Conservation (phyloP, 2,888 invertebrate genomes). For the Torymus tubicola region DNA sequence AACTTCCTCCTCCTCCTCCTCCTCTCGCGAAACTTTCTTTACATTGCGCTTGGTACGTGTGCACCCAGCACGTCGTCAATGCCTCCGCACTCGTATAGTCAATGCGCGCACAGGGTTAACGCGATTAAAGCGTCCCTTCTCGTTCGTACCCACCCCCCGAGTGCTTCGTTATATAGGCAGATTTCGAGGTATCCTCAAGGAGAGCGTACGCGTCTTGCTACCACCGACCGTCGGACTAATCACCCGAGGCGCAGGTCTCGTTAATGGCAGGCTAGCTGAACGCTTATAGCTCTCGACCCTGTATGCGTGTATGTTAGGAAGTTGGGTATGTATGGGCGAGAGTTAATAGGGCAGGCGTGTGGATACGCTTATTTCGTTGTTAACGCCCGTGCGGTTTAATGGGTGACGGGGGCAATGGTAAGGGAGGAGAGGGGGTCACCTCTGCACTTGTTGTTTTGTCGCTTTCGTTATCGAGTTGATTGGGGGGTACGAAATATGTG, state of each 20-base stretch:
- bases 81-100: too few species aligned
- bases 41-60: too few species aligned
- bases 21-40: too few species aligned
- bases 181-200: not conserved
- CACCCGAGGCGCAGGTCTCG: constrained; percentile 16
- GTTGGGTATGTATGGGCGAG: too few species aligned
- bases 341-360: not conserved
- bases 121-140: constrained; percentile 9
- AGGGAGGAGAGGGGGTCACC: not conserved
- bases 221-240: constrained; percentile 25
- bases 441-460: too few species aligned
- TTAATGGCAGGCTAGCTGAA: constrained; percentile 9
- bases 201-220: constrained; percentile 8
- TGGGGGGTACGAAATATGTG: too few species aligned
- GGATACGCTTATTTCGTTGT: not conserved
- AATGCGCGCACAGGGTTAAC: constrained; percentile 2
- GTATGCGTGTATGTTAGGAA: too few species aligned
- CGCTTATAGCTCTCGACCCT: too few species aligned
- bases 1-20: too few species aligned
- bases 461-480: too few species aligned
- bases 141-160: not conserved
- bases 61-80: too few species aligned
- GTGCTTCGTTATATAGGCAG: constrained; percentile 42
- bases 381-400: not conserved
- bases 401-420: not conserved